Evolutionary conservation across 2,888 invertebrate genomes (phyloP).

Genomic region (Ochropleura plecta): DNA sequence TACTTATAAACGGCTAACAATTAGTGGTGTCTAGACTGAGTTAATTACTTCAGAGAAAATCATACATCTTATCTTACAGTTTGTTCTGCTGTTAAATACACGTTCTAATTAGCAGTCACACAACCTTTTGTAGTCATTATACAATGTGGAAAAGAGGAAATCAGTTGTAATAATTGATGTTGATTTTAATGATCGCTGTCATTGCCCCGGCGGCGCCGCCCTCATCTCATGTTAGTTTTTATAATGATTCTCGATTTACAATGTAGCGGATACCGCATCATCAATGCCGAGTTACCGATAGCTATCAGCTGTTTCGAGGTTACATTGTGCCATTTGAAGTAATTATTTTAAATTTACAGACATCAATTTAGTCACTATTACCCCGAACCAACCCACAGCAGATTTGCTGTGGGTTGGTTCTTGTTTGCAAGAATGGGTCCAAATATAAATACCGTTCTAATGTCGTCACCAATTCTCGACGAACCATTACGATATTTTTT

Average conservation of each 20-base stretch:
- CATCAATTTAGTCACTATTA: background rate
- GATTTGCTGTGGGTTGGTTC: no score
- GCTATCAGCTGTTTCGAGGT: background rate
- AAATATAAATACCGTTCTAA: background rate
- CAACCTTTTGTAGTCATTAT: background rate
- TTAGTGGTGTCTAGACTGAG: conserved; percentile 21
- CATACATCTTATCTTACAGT: background rate
- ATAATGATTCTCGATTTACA: background rate
- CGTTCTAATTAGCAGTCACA: background rate
- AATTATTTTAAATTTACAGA: background rate
- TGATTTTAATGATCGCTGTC: background rate
- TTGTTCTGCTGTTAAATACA: background rate
- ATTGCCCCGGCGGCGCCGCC: background rate
- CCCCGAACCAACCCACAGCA: no score
- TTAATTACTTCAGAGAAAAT: conserved; percentile 18
- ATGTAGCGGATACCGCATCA: background rate
- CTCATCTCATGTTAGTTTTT: background rate
- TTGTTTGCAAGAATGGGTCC: no score
- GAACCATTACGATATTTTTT: background rate
- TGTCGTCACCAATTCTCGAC: background rate
- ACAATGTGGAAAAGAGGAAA: background rate
- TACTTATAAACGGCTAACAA: conserved; percentile 8
- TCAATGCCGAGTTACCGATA: background rate
- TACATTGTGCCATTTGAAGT: background rate
- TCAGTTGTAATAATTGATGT: background rate